Conservation (phyloP, 2,888 invertebrate genomes). For the Acanthosepion lycidas region DNA sequence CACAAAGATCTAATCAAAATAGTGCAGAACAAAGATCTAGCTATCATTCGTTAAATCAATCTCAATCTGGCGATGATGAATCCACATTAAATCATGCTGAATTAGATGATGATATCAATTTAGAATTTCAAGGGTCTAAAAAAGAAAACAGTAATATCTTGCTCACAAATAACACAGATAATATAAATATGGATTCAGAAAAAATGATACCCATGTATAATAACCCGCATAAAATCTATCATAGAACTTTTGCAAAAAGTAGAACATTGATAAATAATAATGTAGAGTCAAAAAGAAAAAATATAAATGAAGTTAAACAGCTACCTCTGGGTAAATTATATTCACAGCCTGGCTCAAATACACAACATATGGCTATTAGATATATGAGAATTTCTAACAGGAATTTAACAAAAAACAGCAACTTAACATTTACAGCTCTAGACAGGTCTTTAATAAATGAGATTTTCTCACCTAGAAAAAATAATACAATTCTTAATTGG, state of each 20-base stretch:
- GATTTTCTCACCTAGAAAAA: neutral
- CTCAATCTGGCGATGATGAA: neutral
- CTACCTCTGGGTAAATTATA: conserved; percentile 23
- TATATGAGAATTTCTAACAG: neutral
- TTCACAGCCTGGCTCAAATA: conserved; percentile 20
- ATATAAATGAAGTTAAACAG: neutral
- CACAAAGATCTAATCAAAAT: neutral
- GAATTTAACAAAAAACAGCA: neutral
- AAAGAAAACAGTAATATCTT: neutral
- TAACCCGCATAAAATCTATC: neutral
- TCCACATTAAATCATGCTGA: neutral
- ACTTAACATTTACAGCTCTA: neutral
- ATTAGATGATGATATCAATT: neutral
- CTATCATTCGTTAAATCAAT: neutral
- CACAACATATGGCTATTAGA: neutral
- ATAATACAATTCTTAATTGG: neutral
- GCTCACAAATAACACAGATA: neutral
- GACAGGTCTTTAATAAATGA: neutral
- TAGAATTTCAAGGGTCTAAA: neutral
- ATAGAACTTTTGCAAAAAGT: neutral
- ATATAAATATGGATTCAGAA: neutral
- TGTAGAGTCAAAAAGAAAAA: neutral
- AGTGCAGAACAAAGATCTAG: conserved; percentile 33
- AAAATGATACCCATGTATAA: neutral
- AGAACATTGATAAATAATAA: neutral